Evolutionary conservation across 2,797 vertebrate species (phyloP).

Genomic region (Notamacropus eugenii): DNA sequence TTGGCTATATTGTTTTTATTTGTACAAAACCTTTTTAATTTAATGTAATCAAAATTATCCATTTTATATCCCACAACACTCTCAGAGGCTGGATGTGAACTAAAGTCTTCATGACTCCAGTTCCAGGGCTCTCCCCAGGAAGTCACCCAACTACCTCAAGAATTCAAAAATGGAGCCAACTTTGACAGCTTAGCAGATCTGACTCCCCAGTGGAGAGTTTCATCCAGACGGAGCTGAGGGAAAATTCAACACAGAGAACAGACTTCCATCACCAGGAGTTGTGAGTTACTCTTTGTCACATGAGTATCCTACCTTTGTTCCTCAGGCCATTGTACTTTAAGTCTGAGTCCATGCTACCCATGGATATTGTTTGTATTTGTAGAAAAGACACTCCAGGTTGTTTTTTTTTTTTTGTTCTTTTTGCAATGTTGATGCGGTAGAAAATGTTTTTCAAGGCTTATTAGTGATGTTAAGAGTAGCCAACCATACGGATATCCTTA

Average conservation of each 20-base stretch:
- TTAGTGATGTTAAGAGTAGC: not conserved
- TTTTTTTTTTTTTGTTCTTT: not conserved
- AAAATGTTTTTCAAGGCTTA: not conserved
- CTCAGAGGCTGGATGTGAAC: not conserved
- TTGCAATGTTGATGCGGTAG: fast-evolving
- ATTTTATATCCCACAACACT: not conserved
- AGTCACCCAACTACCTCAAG: not conserved
- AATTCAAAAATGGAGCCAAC: not conserved
- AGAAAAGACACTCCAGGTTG: not conserved
- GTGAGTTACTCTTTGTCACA: not conserved
- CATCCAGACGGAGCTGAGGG: not conserved
- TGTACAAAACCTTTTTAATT: not conserved
- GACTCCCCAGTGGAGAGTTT: not conserved
- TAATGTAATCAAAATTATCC: not conserved
- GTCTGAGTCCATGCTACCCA: not conserved
- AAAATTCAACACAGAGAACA: not conserved
- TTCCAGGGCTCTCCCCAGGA: not conserved
- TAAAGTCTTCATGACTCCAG: not conserved
- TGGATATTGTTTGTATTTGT: not conserved
- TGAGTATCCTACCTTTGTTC: not conserved
- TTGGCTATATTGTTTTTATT: not conserved
- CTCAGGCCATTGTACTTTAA: not conserved
- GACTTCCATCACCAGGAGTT: not conserved
- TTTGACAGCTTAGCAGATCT: not conserved
- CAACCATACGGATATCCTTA: not conserved